phyloP scores from a whole-genome alignment of 2,113 vertebrate species.

The Dissostichus mawsoni region DNA sequence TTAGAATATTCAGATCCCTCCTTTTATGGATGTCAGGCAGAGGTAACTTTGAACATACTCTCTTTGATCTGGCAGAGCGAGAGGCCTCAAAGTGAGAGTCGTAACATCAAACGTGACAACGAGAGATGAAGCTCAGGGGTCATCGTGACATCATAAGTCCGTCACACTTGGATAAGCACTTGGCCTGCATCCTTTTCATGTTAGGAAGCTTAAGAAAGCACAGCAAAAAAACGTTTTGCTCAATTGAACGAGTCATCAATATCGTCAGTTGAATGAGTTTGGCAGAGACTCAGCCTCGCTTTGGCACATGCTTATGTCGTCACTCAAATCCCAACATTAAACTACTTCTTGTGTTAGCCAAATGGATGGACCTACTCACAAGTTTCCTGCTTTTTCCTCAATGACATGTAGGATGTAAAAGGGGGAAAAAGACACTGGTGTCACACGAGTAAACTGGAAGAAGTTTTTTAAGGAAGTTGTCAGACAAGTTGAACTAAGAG shows the following conservation, averaged over 20 bases:
- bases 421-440: neutral
- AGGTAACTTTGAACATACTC: neutral
- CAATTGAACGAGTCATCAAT: slow-evolving; percentile 22
- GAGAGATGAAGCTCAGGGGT: slow-evolving; percentile 5
- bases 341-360: neutral
- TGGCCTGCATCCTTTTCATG: slow-evolving; percentile 20
- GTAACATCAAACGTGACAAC: neutral
- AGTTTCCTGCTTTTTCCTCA: slow-evolving; percentile 14
- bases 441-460: neutral
- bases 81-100: neutral
- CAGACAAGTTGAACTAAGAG: neutral
- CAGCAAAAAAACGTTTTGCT: slow-evolving; percentile 5
- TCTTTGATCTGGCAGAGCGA: slow-evolving; percentile 28
- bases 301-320: slow-evolving; percentile 16
- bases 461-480: neutral
- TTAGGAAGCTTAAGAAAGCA: neutral
- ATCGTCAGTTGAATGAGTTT: slow-evolving; percentile 1
- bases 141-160: slow-evolving; percentile 7
- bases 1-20: slow-evolving; percentile 2
- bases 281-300: neutral
- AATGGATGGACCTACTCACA: neutral
- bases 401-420: neutral
- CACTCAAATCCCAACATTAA: slow-evolving; percentile 3
- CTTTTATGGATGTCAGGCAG: neutral
- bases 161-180: neutral